Conservation (phyloP, 2,888 invertebrate genomes). For the Lithophane leautieri region DNA sequence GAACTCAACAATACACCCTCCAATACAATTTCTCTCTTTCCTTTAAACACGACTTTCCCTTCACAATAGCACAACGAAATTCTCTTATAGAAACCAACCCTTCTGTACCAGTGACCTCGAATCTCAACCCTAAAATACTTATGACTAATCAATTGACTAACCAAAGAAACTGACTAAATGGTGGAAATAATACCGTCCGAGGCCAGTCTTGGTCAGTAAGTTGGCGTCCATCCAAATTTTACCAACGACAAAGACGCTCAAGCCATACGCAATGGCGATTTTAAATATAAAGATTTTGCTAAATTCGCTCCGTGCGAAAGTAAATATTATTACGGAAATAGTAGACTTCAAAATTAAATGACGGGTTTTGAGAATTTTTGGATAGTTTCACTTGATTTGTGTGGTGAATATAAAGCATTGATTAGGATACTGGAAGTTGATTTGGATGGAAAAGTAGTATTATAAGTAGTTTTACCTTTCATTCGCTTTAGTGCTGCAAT, state of each 20-base stretch:
- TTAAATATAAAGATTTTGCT: slow-evolving; percentile 11
- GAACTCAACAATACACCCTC: slow-evolving; percentile 1
- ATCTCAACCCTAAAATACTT: slow-evolving; percentile 67
- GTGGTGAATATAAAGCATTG: slow-evolving; percentile 46
- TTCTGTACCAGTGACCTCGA: slow-evolving; percentile 56
- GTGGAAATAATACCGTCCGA: slow-evolving; percentile 68
- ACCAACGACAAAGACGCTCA: slow-evolving; percentile 35
- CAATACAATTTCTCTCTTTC: slow-evolving; percentile 10
- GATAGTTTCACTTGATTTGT: slow-evolving; percentile 35
- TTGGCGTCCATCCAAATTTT: slow-evolving; percentile 65
- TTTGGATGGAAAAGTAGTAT: slow-evolving; percentile 19
- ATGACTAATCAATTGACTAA: slow-evolving; percentile 75
- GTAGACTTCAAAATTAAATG: slow-evolving; percentile 40
- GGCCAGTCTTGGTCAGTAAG: slow-evolving; percentile 65
- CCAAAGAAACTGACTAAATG: slow-evolving; percentile 71
- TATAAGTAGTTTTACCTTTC: slow-evolving; percentile 26
- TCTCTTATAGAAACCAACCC: slow-evolving; percentile 46
- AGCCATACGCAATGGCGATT: slow-evolving; percentile 52
- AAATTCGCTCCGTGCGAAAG: not conserved
- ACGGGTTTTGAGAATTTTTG: not conserved
- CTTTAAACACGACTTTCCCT: slow-evolving; percentile 19
- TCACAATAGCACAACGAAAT: slow-evolving; percentile 30
- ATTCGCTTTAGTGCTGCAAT: slow-evolving; percentile 32
- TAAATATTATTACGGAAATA: slow-evolving; percentile 4
- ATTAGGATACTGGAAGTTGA: slow-evolving; percentile 39